Base-by-base conservation (phyloP, 2,797 vertebrate genomes). In the Manis javanica region DNA sequence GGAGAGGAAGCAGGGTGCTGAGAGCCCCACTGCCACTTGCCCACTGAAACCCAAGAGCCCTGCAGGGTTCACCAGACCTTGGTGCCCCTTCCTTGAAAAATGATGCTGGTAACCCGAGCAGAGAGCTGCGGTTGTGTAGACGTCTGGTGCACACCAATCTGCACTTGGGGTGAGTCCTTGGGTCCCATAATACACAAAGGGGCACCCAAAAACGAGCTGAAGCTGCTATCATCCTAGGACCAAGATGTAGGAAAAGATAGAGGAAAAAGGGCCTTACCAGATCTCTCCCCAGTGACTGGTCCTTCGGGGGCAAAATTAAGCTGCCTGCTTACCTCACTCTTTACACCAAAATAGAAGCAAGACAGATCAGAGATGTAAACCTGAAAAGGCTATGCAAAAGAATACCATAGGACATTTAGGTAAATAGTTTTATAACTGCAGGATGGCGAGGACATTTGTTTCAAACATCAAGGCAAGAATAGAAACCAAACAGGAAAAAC, bases 401-500 rank as follows among this genome's bases (percentile, higher is more conserved):
- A 92, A 84, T n/a, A 29, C 72, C 61, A 88, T 72, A 87, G 88
- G 77, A 96, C 91, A 90, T 92, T 83, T 84, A 90, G 74, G 69
- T 79, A 94, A 93, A 79, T 85, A 68, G 69, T 64, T 78, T 90
- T 86, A 82, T 92, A 93, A 91, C 64, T 85, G n/a, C 46, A 93
- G 51, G 19, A 85, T 74, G 49, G 24, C 14, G 18, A 87, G 37
- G 55, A 46, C 79, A 85, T 90, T 85, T 94, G 94, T 75, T 81
- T 69, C 55, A 96, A 94, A 90, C 85, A 96, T 37, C 26, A 87
- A 63, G 24, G 93, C 87, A 93, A 85, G 75, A 95, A 93, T 53
- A 97, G 87, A 91, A 95, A 78, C 83, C 69, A 95, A 97, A 91
- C 66, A 59, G 87, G 79, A 96, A 96, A 96, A 87, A 86, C 55